Base-by-base conservation (phyloP, 2,888 invertebrate genomes). In the Mayetiola destructor region DNA sequence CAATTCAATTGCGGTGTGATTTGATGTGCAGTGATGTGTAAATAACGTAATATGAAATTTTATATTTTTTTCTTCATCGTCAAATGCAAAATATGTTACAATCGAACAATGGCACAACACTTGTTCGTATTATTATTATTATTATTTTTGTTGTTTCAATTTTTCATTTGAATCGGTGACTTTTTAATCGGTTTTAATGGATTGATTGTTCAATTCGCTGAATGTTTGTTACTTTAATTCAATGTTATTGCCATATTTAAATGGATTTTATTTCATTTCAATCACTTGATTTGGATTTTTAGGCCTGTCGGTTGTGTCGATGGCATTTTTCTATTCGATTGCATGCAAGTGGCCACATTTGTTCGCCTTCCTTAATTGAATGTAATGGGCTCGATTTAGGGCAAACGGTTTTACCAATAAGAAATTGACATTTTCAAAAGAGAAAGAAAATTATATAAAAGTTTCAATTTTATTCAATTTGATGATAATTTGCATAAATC, bases 121-220 rank as follows among this genome's bases (percentile, higher is more conserved):
- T n/a, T n/a, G n/a, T n/a, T n/a, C n/a, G n/a, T n/a, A n/a, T n/a
- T n/a, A n/a, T n/a, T n/a, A n/a, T n/a, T n/a, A n/a, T n/a, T n/a
- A n/a, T n/a, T n/a, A 21, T 40, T 20, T 20, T 40, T 40, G 9
- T 8, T 5, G 40, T 48, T 14, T 6, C 2, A n/a, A 20, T 23
- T 48, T 16, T n/a, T n/a, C 23, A 9, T 48, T n/a, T 48, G 27
- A 48, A 9, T 48, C 29, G 48, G 48, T 48, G n/a, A 27, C 27
- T 48, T 48, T 48, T 48, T 48, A 48, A 48, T 48, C 48, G 29
- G 27, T 9, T n/a, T 16, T 48, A 48, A 48, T 48, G 48, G 48
- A 48, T 48, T n/a, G 42, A 14, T 42, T 6, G 23, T 27, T 2
- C 27, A 12, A 37, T 37, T 27, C n/a, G n/a, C n/a, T n/a, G n/a